Conservation (phyloP, 2,113 vertebrate genomes). For the Pedetes capensis region DNA sequence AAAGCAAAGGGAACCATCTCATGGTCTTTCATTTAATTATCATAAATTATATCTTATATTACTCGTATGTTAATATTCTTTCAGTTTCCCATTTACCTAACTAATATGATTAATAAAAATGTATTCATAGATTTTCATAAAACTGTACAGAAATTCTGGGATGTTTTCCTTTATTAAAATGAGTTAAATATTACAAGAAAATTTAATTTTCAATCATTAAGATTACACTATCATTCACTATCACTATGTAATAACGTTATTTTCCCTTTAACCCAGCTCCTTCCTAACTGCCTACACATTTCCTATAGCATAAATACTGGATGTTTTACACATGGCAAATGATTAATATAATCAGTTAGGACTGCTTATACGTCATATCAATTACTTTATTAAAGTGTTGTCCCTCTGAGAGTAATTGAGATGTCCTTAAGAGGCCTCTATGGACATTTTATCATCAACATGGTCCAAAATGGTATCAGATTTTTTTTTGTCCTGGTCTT, state of each 20-base stretch:
- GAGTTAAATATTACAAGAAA: neutral
- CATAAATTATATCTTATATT: neutral
- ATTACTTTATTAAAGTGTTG: neutral
- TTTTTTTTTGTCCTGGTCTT: neutral
- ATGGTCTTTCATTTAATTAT: neutral
- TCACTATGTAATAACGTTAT: neutral
- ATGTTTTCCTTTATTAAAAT: neutral
- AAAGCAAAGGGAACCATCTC: neutral
- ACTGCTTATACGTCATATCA: neutral
- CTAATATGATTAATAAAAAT: neutral
- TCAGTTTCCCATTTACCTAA: neutral
- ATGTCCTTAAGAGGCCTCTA: neutral
- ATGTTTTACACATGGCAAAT: neutral
- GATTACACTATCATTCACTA: neutral
- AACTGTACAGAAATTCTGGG: neutral
- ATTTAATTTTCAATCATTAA: neutral
- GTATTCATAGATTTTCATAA: neutral
- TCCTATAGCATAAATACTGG: neutral
- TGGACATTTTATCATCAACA: neutral
- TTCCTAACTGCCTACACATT: neutral
- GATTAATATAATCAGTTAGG: neutral
- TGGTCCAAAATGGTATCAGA: neutral
- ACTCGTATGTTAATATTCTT: neutral
- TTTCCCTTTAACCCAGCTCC: neutral
- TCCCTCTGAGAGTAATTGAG: neutral